Evolutionary conservation across 2,888 invertebrate species (phyloP).

Genomic region (Cataglyphis albicans): DNA sequence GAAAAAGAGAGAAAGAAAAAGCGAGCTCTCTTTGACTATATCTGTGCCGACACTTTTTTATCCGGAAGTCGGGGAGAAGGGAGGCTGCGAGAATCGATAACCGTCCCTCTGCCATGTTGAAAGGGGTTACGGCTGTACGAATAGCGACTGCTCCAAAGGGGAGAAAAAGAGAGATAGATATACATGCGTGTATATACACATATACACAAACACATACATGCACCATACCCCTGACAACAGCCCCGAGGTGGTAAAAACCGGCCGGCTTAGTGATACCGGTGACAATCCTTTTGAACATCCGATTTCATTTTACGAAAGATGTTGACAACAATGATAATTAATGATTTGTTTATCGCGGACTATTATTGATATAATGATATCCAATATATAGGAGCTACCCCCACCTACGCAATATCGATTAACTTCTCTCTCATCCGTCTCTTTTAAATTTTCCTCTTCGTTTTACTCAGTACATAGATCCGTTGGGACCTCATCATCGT

Average conservation of each 20-base stretch:
- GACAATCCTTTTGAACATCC: slow-evolving; percentile 38
- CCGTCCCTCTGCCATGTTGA: slow-evolving; percentile 78
- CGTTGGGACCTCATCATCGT: slow-evolving; percentile 13
- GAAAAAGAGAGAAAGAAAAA: slow-evolving; percentile 49
- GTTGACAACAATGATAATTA: slow-evolving; percentile 40
- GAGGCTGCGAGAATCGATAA: slow-evolving; percentile 81
- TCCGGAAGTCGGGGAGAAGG: slow-evolving; percentile 77
- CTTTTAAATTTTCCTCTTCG: not conserved
- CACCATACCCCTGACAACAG: slow-evolving; percentile 43
- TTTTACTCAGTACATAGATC: not conserved
- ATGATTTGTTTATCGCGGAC: slow-evolving; percentile 24
- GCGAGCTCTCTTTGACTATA: slow-evolving; percentile 61
- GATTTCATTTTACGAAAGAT: slow-evolving; percentile 33
- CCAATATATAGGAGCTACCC: not conserved
- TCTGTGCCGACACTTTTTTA: slow-evolving; percentile 78
- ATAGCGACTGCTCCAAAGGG: slow-evolving; percentile 62
- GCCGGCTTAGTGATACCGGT: slow-evolving; percentile 26
- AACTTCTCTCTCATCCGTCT: slow-evolving; percentile 3
- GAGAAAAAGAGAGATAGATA: slow-evolving; percentile 22
- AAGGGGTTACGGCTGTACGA: slow-evolving; percentile 78
- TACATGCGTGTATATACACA: not conserved
- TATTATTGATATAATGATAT: slow-evolving; percentile 19
- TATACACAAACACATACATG: not conserved
- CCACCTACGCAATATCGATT: slow-evolving; percentile 22
- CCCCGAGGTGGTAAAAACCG: slow-evolving; percentile 50